Percentiles rank a stretch among this genome's conserved stretches.
phyloP scores from a whole-genome alignment of 2,797 vertebrate genomes.

The Karalla daura region DNA sequence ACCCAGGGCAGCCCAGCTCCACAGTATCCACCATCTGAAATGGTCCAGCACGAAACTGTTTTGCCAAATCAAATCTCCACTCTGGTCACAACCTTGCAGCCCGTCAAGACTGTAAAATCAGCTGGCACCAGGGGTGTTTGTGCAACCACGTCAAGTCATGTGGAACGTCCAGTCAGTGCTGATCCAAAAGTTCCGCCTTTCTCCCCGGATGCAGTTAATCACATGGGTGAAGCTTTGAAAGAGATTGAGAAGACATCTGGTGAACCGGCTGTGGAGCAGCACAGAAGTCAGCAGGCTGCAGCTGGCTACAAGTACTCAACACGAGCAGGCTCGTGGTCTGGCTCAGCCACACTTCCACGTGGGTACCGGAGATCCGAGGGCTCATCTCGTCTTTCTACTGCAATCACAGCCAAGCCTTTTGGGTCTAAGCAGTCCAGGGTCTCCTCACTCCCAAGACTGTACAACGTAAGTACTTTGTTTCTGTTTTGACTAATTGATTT shows the following conservation, averaged over 20 bases:
- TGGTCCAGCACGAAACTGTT: slow-evolving; percentile 2
- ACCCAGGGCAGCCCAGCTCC: slow-evolving; percentile 12
- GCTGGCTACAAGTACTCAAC: slow-evolving; percentile 45
- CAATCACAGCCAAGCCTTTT: slow-evolving; percentile 93
- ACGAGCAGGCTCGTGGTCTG: slow-evolving; percentile 61
- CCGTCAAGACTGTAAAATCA: neutral
- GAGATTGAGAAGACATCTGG: slow-evolving; percentile 1
- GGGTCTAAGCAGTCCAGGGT: slow-evolving; percentile 86
- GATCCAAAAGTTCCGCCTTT: slow-evolving; percentile 25
- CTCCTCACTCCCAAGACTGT: slow-evolving; percentile 86
- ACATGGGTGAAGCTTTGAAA: neutral
- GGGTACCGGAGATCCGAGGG: slow-evolving; percentile 90
- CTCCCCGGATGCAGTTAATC: neutral
- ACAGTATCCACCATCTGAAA: slow-evolving; percentile 6
- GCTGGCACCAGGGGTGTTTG: neutral
- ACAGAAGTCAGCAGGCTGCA: slow-evolving; percentile 13
- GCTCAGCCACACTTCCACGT: slow-evolving; percentile 86
- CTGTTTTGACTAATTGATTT: neutral
- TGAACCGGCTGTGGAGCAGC: slow-evolving; percentile 26
- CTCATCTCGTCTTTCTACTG: slow-evolving; percentile 88
- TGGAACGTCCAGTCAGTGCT: slow-evolving; percentile 12
- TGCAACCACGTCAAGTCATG: slow-evolving; percentile 4
- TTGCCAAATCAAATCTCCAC: slow-evolving; percentile 40
- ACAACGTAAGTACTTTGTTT: slow-evolving; percentile 84
- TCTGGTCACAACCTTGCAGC: slow-evolving; percentile 22